Evolutionary conservation across 2,888 invertebrate species (phyloP).

Genomic region (Strigamia maritima): DNA sequence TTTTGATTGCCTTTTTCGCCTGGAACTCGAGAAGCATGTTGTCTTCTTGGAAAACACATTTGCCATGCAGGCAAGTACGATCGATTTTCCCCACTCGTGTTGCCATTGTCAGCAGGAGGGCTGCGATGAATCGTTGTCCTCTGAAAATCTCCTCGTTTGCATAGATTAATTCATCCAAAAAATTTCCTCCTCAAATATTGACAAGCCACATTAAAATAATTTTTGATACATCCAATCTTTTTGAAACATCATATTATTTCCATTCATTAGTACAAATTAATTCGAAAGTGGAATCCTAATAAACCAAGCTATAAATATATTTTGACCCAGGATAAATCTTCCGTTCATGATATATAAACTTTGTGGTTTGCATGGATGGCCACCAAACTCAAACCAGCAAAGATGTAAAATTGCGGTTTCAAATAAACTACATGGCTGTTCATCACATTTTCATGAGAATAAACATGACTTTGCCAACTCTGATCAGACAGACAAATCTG

Average conservation of each 20-base stretch:
- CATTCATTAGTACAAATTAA: background rate
- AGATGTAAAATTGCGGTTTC: conserved; percentile 18
- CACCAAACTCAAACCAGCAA: background rate
- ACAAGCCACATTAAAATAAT: conserved; percentile 1
- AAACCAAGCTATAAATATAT: background rate
- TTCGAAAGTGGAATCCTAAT: background rate
- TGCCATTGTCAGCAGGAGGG: conserved; percentile 24
- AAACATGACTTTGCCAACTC: background rate
- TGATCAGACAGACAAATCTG: background rate
- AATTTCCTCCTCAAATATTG: conserved; percentile 21
- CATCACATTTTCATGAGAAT: conserved; percentile 12
- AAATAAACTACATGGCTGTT: conserved; percentile 17
- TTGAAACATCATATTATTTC: conserved; percentile 29
- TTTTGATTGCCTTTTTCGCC: conserved; percentile 27
- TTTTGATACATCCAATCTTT: background rate
- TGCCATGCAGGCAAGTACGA: conserved; percentile 27
- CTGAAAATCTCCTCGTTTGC: conserved; percentile 17
- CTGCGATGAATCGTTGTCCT: conserved; percentile 17
- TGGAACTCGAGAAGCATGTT: conserved; percentile 20
- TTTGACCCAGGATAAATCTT: conserved; percentile 2
- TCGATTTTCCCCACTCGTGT: conserved; percentile 12
- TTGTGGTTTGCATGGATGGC: conserved; percentile 7
- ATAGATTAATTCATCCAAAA: conserved; percentile 1
- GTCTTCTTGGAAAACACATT: conserved; percentile 24
- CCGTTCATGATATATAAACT: conserved; percentile 7